Conservation (phyloP, 2,888 invertebrate species). For the Pegoplata infirma region DNA sequence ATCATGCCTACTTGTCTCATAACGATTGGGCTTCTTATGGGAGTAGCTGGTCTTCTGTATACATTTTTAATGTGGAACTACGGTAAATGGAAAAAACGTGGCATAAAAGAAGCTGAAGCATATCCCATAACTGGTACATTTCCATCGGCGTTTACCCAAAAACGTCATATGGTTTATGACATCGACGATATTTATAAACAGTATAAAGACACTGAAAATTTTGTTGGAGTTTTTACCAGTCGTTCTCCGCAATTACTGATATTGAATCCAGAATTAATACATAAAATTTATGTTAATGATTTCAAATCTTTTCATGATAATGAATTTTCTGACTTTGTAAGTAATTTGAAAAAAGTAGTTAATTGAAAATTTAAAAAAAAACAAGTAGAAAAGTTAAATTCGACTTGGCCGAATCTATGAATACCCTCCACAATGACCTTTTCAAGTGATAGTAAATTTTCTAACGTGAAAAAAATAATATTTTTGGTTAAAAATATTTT, state of each 20-base stretch:
- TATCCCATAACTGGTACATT: constrained; percentile 51
- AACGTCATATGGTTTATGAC: constrained; percentile 50
- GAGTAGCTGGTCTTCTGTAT: constrained; percentile 32
- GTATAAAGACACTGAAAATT: constrained; percentile 67
- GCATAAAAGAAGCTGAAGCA: constrained; percentile 42
- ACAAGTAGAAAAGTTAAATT: no score
- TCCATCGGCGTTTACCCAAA: constrained; percentile 44
- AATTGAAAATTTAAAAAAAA: no score
- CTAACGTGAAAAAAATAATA: no score
- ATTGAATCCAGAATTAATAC: constrained; percentile 74
- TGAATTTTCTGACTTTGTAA: constrained; percentile 68
- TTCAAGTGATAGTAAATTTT: no score
- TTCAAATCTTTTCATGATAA: constrained; percentile 76
- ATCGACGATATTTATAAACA: constrained; percentile 63
- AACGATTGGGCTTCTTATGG: constrained; percentile 2
- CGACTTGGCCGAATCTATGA: no score
- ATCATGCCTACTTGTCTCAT: constrained; percentile 19
- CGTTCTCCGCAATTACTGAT: constrained; percentile 74
- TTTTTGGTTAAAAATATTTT: no score
- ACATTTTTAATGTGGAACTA: constrained; percentile 55
- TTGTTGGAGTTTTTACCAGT: constrained; percentile 76
- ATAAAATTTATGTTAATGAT: constrained; percentile 75
- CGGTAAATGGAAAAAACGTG: constrained; percentile 51
- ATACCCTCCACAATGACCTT: no score
- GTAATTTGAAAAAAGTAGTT: constrained; percentile 23